These are phyloP conservation scores for Matsumurasca onukii DNA, from an alignment of 1,140 invertebrate species.

Conservation along the genomic window DNA sequence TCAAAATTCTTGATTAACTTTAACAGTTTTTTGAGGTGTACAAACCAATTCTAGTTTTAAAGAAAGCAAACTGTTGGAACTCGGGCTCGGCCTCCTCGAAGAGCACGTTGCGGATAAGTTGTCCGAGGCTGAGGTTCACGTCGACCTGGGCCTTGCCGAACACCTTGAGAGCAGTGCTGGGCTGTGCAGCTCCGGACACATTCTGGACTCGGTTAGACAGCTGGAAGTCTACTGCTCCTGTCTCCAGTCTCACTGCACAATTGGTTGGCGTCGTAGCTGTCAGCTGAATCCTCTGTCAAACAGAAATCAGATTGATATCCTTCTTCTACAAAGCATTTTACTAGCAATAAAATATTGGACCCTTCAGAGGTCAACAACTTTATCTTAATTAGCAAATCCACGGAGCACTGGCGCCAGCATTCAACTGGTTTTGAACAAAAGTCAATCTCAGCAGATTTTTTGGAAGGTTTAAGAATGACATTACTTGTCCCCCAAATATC, in stretches of 20 bases:
- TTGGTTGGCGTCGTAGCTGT: conserved; percentile 98
- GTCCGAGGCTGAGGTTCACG: conserved; percentile 91
- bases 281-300: conserved; percentile 86
- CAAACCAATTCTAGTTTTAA: conserved; percentile 86
- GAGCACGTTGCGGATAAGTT: conserved; percentile 88
- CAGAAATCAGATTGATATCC: conserved; percentile 31
- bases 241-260: conserved; percentile 93
- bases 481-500: no score
- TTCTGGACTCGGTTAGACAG: conserved; percentile 93
- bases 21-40: no score
- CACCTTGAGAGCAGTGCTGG: conserved; percentile 69
- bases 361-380: no score
- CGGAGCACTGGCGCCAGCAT: no score
- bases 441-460: no score
- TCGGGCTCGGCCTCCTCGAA: conserved; percentile 97
- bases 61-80: conserved; percentile 96
- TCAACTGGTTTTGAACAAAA: no score
- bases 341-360: no score
- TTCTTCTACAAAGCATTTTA: no score
- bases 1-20: no score
- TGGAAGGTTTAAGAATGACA: no score
- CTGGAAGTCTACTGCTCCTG: conserved; percentile 87
- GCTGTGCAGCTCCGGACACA: conserved; percentile 65
- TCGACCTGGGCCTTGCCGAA: conserved; percentile 94
- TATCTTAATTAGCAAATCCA: no score